Evolutionary conservation across 2,888 invertebrate genomes (phyloP), one percentile per base, ranked within the genome.

Genomic region (Ormyrus labotus): DNA sequence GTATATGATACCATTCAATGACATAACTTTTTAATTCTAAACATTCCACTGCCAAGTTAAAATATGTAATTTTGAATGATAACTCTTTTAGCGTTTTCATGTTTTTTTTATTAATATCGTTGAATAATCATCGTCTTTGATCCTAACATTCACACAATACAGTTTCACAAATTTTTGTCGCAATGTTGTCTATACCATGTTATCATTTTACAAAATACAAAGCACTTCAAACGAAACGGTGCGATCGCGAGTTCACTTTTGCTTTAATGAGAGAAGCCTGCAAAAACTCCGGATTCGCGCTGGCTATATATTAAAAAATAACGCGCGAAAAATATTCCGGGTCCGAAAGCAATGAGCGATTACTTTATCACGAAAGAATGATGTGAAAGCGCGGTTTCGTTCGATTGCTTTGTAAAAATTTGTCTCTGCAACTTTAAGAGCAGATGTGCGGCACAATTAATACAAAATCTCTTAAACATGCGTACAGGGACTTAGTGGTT

Each of bases 101-200:
- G 60, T 58, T 58, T 55, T 72, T 72, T 63, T 72, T 63, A 72
- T 72, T 72, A 72, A 63, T 72, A 63, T 72, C 72, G 63, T 72
- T 72, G 72, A 51, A 72, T 72, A 50, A 63, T 71, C 60, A 72
- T 63, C 63, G 63, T 61, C 72, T 63, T 47, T 72, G 72, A 63
- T 63, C n/a, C 63, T 72, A 72, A 72, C 61, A 72, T 72, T 72
- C 72, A 72, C 63, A 72, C 72, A 72, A 72, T 72, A 72, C 51
- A 63, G 45, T 72, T 72, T 72, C 61, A 72, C 72, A 72, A 53
- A 45, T 53, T 63, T 47, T 63, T 61, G 53, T 53, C 72, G 53
- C 63, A 61, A 51, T 72, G 8, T 72, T 61, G n/a, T 72, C 45
- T 53, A 34, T 34, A 34, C 4, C 34, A 34, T 34, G 34, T 34